Conservation (phyloP, 2,888 invertebrate genomes). For the Sphaerophoria rueppellii region DNA sequence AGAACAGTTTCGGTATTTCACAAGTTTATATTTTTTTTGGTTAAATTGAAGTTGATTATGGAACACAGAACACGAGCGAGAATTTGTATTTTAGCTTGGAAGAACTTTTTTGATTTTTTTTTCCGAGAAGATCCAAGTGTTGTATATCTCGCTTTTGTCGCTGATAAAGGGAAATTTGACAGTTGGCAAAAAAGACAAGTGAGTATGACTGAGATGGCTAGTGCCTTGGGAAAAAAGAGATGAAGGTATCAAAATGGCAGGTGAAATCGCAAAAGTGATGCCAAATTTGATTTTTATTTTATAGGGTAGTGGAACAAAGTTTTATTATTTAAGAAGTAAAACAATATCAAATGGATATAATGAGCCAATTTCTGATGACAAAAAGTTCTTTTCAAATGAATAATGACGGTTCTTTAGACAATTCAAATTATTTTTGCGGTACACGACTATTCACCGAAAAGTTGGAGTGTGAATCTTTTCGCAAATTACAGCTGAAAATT, state of each 20-base stretch:
- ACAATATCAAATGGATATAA: no score
- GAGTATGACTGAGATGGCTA: conserved; percentile 29
- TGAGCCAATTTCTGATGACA: no score
- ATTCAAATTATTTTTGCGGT: no score
- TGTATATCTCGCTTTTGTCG: conserved; percentile 59
- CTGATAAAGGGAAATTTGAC: conserved; percentile 66
- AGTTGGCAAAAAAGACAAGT: conserved; percentile 32
- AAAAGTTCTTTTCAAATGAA: no score
- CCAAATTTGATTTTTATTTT: not conserved
- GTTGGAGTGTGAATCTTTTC: no score
- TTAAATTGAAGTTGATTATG: not conserved
- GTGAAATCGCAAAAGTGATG: conserved; percentile 6
- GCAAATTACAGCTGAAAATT: no score
- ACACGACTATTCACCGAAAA: no score
- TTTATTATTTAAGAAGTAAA: no score
- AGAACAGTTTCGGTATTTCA: not conserved
- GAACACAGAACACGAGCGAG: conserved; percentile 28
- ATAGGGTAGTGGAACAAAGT: not conserved
- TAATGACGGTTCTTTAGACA: no score
- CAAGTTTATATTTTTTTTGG: not conserved
- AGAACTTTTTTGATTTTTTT: not conserved
- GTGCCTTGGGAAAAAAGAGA: not conserved
- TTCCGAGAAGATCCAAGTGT: conserved; percentile 16
- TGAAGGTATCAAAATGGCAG: not conserved
- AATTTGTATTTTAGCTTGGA: conserved; percentile 25